phyloP scores from a whole-genome alignment of 2,797 vertebrate species.

The Naso thynnoides region DNA sequence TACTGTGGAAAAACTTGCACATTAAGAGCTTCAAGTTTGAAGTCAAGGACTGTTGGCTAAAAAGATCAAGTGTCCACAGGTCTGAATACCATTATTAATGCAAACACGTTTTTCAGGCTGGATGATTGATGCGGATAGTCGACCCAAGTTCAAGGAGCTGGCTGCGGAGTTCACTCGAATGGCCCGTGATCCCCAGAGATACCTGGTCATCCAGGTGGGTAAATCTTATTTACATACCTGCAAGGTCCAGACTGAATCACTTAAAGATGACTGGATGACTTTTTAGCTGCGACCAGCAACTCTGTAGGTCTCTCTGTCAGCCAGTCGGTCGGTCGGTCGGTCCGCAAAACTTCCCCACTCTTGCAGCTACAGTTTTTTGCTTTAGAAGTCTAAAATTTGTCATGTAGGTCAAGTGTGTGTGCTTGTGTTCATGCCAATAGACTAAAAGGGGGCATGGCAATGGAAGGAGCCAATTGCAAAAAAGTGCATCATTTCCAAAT shows the following conservation, averaged over 20 bases:
- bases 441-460: too few relatives aligned
- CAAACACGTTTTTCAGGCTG: slow-evolving; percentile 87
- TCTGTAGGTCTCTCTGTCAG: too few relatives aligned
- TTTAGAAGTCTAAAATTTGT: too few relatives aligned
- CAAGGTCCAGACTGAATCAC: not conserved
- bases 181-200: slow-evolving; percentile 98
- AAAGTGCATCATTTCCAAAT: too few relatives aligned
- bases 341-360: too few relatives aligned
- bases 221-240: not conserved
- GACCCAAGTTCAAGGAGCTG: slow-evolving; percentile 98
- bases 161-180: slow-evolving; percentile 98
- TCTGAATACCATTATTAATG: slow-evolving; percentile 13
- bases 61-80: not conserved
- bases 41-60: not conserved
- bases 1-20: not conserved
- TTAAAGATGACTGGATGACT: not conserved
- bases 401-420: too few relatives aligned
- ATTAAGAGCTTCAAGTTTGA: slow-evolving; percentile 10
- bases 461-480: too few relatives aligned
- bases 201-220: slow-evolving; percentile 96
- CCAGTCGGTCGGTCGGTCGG: too few relatives aligned
- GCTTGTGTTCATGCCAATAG: too few relatives aligned
- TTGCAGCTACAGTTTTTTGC: too few relatives aligned
- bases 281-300: too few relatives aligned
- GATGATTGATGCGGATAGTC: slow-evolving; percentile 99